Percentiles rank a stretch among this genome's conserved stretches.
These are phyloP conservation scores for Drosophila navojoa DNA, from an alignment of 1,140 invertebrate species.

Conservation along the genomic window DNA sequence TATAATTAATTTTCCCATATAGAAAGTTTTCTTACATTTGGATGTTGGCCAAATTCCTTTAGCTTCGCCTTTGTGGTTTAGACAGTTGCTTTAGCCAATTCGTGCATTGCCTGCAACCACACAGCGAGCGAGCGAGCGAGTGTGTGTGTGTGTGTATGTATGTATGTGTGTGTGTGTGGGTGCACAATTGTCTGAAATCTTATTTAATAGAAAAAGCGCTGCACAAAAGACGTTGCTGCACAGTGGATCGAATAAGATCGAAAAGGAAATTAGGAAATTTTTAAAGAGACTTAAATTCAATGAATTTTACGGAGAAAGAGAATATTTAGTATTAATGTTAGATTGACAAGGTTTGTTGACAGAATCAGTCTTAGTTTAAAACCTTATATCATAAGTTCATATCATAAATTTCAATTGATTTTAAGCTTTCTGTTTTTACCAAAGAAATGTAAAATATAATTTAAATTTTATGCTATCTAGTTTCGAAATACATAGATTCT, in stretches of 20 bases:
- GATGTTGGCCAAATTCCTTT: slow-evolving; percentile 51
- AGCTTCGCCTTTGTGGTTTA: slow-evolving; percentile 34
- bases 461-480: no score
- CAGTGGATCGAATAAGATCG: neutral
- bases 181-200: slow-evolving; percentile 72
- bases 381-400: no score
- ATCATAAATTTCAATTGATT: no score
- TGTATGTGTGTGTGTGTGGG: slow-evolving; percentile 2
- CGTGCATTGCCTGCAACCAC: neutral
- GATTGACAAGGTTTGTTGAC: no score
- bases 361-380: no score
- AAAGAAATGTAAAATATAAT: no score
- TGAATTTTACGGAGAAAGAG: no score
- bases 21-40: neutral
- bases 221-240: slow-evolving; percentile 51
- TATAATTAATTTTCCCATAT: slow-evolving; percentile 19
- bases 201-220: slow-evolving; percentile 74
- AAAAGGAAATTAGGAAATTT: neutral
- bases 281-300: neutral
- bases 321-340: no score
- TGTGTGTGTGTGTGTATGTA: no score
- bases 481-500: no score
- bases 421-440: no score
- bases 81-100: slow-evolving; percentile 22
- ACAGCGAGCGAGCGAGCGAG: no score